Base-by-base conservation (phyloP, 64 coral and sea anemone genomes). In the Stylophora pistillata region DNA sequence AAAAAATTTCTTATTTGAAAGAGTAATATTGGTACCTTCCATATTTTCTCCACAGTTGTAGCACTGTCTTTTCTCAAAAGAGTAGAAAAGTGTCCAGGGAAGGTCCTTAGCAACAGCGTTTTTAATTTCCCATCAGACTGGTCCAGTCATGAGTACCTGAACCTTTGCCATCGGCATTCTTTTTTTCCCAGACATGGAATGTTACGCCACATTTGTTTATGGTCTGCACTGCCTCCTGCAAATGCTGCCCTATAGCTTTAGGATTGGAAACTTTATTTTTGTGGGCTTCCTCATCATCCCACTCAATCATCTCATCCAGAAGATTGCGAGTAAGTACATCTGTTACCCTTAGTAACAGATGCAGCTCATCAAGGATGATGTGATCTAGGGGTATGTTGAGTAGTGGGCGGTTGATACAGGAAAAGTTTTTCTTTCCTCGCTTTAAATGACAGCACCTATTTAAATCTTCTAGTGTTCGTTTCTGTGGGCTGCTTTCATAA, bases 321-420 rank as follows among this genome's bases (percentile, higher is more conserved):
- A 75, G 1, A 41, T 75, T 75, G 3, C 27, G 73, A 47, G 31
- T 75, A 14, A 75, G 73, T 53, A 75, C 73, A 75, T 75, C 73
- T 75, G 73, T 37, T 75, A 75, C 73, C 25, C 73, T 75, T 25
- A 75, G 73, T 29, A 72, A 72, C 69, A 72, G 69, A 30, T 72
- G 69, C 20, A 72, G 23, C 69, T 72, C 69, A 72, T 72, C 69
- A 72, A 72, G 69, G 69, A 72, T 27, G 63, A 66, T 20, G 25
- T 66, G 63, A 66, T 66, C 63, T 15, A 66, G 18, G 17, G 63
- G 63, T 15, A 66, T 66, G 63, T 66, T 15, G 25, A 66, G 63
- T 6, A 68, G 63, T 68, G 63, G 63, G 15, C 18, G 63, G 20
- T 68, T 10, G 15, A 68, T 68, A 23, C 63, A 68, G 20, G 18